Evolutionary conservation across 1,140 invertebrate genomes (phyloP), one percentile per base, ranked within the genome.

Genomic region (Ectropis grisescens): DNA sequence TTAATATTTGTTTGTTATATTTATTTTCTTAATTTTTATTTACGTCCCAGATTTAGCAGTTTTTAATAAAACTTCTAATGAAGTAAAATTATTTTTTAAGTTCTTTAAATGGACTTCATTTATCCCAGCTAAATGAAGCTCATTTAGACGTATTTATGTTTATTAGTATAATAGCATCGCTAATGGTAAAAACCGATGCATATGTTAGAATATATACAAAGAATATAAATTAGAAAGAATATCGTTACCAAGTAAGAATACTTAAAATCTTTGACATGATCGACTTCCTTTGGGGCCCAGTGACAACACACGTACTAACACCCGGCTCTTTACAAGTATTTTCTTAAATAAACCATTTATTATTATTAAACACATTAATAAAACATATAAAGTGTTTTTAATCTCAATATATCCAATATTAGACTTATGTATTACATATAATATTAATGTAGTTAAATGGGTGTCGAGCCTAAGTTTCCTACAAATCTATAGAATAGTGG

Each of bases 111-210:
- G 58, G 27, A 47, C 53, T 61, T 56, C 13, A 60, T 70, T 61
- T 74, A 60, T 48, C 67, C 75, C 75, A 80, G 71, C 75, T 65
- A 58, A 58, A 68, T 65, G 32, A 65, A 59, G 54, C 58, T 43
- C 59, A 68, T 70, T 76, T 65, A 14, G 19, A 6, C 33, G 25
- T 51, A 36, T 35, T 33, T 35, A 28, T 34, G 11, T 13, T 29
- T 24, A 37, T 12, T 10, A 16, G 33, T 33, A 24, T 29, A 24
- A n/a, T 24, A 16, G n/a, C n/a, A n/a, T n/a, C n/a, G n/a, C n/a
- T n/a, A n/a, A n/a, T n/a, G n/a, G n/a, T n/a, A n/a, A n/a, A n/a
- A n/a, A n/a, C n/a, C n/a, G 24, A 32, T 30, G 37, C 34, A 14
- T 39, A 43, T 37, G 41, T 41, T 45, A 39, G 33, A 55, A 26